Evolutionary conservation across 2,113 vertebrate species (phyloP).

Genomic region (Mormoops blainvillei): DNA sequence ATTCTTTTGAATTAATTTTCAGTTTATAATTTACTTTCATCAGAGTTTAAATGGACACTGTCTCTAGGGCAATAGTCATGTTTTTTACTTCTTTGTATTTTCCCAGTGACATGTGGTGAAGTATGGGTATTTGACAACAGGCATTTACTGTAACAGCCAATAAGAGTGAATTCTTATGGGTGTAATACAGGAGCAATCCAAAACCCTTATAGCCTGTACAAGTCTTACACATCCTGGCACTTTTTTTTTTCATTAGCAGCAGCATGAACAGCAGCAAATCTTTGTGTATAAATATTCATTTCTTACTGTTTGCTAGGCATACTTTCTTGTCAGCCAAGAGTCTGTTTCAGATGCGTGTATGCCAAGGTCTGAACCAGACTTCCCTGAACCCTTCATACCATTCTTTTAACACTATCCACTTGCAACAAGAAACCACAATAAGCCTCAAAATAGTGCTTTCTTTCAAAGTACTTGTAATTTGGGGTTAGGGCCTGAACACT

Average conservation of each 20-base stretch:
- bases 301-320: neutral
- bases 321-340: neutral
- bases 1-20: no score
- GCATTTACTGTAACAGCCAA: neutral
- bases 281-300: neutral
- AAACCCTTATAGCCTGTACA: neutral
- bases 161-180: neutral
- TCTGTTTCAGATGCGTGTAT: neutral
- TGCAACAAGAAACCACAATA: neutral
- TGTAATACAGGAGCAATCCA: neutral
- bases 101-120: neutral
- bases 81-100: neutral
- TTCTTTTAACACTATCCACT: neutral
- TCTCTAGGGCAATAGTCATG: neutral
- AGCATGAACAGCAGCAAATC: no score
- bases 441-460: neutral
- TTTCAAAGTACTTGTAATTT: neutral
- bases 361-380: neutral
- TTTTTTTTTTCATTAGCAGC: no score
- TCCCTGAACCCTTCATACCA: neutral
- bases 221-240: neutral
- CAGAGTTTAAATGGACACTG: neutral
- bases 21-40: neutral
- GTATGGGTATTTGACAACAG: neutral
- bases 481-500: neutral